These are phyloP conservation scores for Troglohyphantes excavatus DNA, from an alignment of 2,888 invertebrate species.

Conservation along the genomic window DNA sequence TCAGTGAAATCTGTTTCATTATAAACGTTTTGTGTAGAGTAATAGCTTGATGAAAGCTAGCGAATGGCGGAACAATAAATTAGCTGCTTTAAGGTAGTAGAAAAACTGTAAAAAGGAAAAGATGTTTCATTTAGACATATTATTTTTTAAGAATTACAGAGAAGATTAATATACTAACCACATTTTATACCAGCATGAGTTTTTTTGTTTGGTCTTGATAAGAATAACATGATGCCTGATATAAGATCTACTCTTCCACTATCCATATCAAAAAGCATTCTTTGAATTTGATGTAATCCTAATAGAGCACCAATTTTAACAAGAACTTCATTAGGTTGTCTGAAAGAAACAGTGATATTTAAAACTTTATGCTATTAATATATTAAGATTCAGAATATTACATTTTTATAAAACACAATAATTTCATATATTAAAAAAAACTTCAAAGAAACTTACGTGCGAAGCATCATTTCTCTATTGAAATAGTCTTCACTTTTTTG, in stretches of 20 bases:
- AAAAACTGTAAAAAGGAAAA: no score
- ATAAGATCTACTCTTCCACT: conserved; percentile 42
- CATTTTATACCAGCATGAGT: not conserved
- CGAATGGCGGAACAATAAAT: no score
- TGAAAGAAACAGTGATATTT: not conserved
- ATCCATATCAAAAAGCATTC: conserved; percentile 5
- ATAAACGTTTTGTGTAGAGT: no score
- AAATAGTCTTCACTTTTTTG: conserved; percentile 65
- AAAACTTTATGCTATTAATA: not conserved
- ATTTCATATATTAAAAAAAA: no score
- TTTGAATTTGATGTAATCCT: conserved; percentile 39
- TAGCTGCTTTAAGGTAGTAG: no score
- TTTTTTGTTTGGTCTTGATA: conserved; percentile 43
- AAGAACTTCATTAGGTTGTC: conserved; percentile 55
- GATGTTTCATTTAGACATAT: no score
- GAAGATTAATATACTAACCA: not conserved
- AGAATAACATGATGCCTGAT: conserved; percentile 59
- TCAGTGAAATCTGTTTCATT: no score
- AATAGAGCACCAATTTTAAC: conserved; percentile 50
- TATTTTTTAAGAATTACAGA: no score
- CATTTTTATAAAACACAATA: no score
- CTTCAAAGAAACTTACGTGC: conserved; percentile 54
- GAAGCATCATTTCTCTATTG: conserved; percentile 59
- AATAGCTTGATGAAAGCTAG: no score
- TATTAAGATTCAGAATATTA: not conserved